phyloP scores from a whole-genome alignment of 2,797 vertebrate species.

The Benthosema pterotum region DNA sequence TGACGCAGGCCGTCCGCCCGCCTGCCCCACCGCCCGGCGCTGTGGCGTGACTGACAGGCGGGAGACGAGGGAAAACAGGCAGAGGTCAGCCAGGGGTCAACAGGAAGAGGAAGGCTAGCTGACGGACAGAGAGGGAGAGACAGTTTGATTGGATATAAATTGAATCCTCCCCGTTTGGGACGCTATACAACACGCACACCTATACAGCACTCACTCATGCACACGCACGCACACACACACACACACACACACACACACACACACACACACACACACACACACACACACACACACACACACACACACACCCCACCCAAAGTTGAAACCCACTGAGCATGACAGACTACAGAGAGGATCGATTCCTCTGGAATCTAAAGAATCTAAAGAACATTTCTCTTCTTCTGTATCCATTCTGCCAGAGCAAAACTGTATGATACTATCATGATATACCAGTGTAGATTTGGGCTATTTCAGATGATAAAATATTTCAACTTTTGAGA shows the following conservation, averaged over 20 bases:
- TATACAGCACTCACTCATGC: no score
- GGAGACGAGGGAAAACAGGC: slow-evolving; percentile 49
- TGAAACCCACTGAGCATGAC: slow-evolving; percentile 9
- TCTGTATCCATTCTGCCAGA: no score
- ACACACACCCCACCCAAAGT: slow-evolving; percentile 28
- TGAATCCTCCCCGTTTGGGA: slow-evolving; percentile 52
- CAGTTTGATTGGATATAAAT: slow-evolving; percentile 50
- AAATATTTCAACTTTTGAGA: no score
- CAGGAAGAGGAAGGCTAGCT: slow-evolving; percentile 15
- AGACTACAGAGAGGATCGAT: slow-evolving; percentile 18
- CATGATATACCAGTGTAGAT: no score
- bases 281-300: slow-evolving; percentile 22
- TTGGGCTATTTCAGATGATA: no score
- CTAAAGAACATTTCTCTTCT: no score
- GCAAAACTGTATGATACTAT: no score
- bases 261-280: slow-evolving; percentile 28
- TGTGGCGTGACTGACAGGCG: slow-evolving; percentile 48
- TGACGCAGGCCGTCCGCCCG: no score
- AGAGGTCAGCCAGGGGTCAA: slow-evolving; percentile 52
- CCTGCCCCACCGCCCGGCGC: slow-evolving; percentile 29
- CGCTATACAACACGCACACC: slow-evolving; percentile 50
- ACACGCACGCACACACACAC: neutral
- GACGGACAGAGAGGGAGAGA: slow-evolving; percentile 15
- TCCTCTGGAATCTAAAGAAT: neutral
- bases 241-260: neutral